Conservation (phyloP, 2,797 vertebrate species). For the Tadarida brasiliensis region DNA sequence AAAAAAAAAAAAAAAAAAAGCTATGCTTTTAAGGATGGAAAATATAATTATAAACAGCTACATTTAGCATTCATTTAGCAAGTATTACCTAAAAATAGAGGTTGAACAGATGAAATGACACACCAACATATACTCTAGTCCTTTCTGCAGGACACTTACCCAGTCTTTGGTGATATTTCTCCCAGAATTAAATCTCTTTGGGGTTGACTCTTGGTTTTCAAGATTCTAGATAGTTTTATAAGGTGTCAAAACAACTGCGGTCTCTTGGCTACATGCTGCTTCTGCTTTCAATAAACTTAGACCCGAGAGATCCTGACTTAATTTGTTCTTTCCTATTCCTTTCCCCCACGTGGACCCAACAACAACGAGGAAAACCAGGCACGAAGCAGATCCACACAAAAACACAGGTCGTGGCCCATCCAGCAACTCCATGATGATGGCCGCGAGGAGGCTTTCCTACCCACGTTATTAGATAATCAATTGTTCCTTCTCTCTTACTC, state of each 20-base stretch:
- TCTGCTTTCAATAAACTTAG: neutral
- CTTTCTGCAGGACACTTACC: neutral
- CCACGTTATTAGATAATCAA: neutral
- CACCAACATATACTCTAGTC: neutral
- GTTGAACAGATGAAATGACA: neutral
- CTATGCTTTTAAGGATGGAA: slow-evolving; percentile 52
- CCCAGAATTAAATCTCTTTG: neutral
- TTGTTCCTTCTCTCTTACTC: neutral
- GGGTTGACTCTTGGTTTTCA: neutral
- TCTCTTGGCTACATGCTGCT: neutral
- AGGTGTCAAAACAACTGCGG: neutral
- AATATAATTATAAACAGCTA: slow-evolving; percentile 45
- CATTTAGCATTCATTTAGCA: neutral
- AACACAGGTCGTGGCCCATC: neutral
- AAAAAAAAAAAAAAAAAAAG: neutral
- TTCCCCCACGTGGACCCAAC: fast-evolving
- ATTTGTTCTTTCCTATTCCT: neutral
- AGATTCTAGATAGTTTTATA: slow-evolving; percentile 2
- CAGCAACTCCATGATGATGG: neutral
- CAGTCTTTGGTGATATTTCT: neutral
- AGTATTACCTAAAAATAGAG: slow-evolving; percentile 11
- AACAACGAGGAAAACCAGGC: neutral
- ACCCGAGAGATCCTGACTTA: neutral
- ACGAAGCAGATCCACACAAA: neutral
- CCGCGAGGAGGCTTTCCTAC: neutral